Conservation (phyloP, 2,888 invertebrate species). For the Melanotus villosus region DNA sequence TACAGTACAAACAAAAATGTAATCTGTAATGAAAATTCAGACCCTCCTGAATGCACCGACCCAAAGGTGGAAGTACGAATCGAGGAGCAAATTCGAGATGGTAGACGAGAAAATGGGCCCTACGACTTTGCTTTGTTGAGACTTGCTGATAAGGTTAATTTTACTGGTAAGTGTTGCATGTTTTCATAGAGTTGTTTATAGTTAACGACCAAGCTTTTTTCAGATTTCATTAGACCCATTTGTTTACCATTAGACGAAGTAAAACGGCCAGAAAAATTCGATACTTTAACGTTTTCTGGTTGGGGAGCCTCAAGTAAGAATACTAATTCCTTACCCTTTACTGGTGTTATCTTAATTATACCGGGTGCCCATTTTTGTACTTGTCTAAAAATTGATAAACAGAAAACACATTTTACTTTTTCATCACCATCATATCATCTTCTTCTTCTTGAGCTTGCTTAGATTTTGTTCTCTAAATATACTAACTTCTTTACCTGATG, state of each 20-base stretch:
- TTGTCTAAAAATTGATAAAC: no score
- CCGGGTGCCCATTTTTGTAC: no score
- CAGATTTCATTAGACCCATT: conserved; percentile 39
- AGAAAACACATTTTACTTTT: no score
- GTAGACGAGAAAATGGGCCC: conserved; percentile 13
- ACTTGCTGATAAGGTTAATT: conserved; percentile 4
- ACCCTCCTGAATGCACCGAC: conserved; percentile 19
- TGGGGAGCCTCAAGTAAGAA: conserved; percentile 28
- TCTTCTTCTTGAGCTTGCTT: no score
- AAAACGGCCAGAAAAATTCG: not conserved
- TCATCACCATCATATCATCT: no score
- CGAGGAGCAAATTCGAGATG: conserved; percentile 20
- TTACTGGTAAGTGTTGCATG: conserved; percentile 21
- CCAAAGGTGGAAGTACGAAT: not conserved
- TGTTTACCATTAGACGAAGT: conserved; percentile 25
- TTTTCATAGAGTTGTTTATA: no score
- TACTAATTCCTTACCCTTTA: not conserved
- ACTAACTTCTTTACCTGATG: no score
- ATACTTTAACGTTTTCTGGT: conserved; percentile 26
- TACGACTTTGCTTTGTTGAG: conserved; percentile 29
- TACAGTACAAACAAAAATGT: conserved; percentile 18
- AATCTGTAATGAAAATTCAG: conserved; percentile 8
- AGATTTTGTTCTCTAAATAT: no score
- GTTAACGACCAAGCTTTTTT: not conserved
- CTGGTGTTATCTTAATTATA: not conserved